Conservation (phyloP, 2,888 invertebrate species). For the Crepidodera aurea region DNA sequence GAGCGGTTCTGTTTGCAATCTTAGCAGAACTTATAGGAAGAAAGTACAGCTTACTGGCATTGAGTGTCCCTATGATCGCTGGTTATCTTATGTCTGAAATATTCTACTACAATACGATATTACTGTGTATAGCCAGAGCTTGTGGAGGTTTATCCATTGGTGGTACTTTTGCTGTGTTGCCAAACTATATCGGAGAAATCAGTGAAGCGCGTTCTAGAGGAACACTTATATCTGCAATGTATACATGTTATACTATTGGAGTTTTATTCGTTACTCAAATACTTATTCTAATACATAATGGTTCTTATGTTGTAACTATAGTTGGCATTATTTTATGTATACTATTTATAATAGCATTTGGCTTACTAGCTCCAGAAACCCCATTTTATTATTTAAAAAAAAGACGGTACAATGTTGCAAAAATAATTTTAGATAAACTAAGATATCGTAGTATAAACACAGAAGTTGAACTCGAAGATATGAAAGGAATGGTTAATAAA, state of each 20-base stretch:
- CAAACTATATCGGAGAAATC: constrained; percentile 9
- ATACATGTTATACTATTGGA: neutral
- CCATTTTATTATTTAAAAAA: neutral
- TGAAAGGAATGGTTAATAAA: neutral
- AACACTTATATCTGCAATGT: neutral
- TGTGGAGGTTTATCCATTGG: neutral
- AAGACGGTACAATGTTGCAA: neutral
- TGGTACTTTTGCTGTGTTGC: constrained; percentile 3
- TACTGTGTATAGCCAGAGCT: neutral
- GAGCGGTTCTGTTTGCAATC: neutral
- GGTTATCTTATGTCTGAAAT: neutral
- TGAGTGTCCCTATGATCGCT: neutral
- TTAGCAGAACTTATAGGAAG: constrained; percentile 11
- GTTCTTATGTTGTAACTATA: neutral
- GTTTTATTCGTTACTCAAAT: neutral
- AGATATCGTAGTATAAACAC: neutral
- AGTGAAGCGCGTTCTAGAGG: neutral
- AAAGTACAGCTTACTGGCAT: neutral
- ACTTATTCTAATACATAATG: neutral
- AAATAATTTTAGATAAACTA: neutral
- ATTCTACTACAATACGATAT: neutral
- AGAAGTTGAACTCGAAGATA: neutral
- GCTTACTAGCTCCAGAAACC: neutral
- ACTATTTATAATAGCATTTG: neutral
- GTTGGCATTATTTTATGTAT: neutral